Percentiles rank a stretch among this genome's conserved stretches.
phyloP scores from a whole-genome alignment of 2,113 vertebrate species.

The Echinops telfairi region DNA sequence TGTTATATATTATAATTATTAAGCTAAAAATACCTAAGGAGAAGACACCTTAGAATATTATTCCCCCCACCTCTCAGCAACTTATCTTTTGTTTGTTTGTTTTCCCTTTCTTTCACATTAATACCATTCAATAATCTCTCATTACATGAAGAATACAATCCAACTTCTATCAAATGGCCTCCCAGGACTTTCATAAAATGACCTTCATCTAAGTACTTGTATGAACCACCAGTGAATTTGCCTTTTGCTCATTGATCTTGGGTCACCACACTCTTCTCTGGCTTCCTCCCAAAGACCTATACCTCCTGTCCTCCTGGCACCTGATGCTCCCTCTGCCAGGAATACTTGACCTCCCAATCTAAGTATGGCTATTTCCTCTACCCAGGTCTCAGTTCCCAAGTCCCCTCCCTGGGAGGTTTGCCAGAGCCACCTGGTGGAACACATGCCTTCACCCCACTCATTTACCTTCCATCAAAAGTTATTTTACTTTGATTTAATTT shows the following conservation, averaged over 20 bases:
- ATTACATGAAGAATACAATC: not conserved
- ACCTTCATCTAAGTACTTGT: not conserved
- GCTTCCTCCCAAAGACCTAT: not conserved
- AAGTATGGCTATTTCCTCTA: not conserved
- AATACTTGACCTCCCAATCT: not conserved
- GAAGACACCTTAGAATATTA: not conserved
- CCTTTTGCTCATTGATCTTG: too few relatives aligned
- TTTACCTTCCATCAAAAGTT: not conserved
- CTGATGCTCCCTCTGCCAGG: too few relatives aligned
- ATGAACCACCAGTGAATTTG: not conserved
- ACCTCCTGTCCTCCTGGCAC: too few relatives aligned
- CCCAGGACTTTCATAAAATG: not conserved
- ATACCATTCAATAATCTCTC: not conserved
- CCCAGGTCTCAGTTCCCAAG: not conserved
- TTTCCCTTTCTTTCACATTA: not conserved
- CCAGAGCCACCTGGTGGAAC: not conserved
- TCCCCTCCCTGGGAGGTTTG: rapidly evolving
- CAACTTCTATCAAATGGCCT: not conserved
- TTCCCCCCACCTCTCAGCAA: not conserved
- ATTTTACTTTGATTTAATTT: not conserved
- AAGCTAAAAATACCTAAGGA: not conserved
- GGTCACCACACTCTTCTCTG: not conserved
- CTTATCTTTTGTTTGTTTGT: not conserved
- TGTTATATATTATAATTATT: not conserved
- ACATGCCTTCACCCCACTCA: not conserved